Percentiles rank a stretch among this genome's conserved stretches.
These are phyloP conservation scores for Caenorhabditis zanzibari DNA, from an alignment of 2,888 invertebrate genomes.

Conservation along the genomic window DNA sequence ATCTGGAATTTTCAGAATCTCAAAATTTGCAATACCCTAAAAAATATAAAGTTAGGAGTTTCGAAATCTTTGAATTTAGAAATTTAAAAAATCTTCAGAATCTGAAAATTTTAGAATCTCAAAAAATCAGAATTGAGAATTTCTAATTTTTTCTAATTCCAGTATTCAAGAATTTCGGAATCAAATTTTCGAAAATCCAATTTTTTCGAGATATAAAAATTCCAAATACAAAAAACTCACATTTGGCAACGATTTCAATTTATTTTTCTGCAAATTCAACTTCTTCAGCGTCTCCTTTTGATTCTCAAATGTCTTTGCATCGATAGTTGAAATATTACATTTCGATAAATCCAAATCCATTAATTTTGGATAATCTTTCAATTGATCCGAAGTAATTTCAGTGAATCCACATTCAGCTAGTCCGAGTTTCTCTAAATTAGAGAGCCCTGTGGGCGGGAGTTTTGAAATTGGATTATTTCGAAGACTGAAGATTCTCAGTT, in stretches of 20 bases:
- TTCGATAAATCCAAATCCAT: constrained; percentile 75
- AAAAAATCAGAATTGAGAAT: too few species aligned
- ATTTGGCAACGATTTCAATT: constrained; percentile 87
- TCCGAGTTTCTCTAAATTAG: constrained; percentile 67
- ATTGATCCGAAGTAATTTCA: constrained; percentile 61
- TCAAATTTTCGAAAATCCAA: too few species aligned
- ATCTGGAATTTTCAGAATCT: too few species aligned
- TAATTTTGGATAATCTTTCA: constrained; percentile 72
- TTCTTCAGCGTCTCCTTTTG: constrained; percentile 86
- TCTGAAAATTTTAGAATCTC: too few species aligned
- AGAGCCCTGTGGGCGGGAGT: constrained; percentile 65
- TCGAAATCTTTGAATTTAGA: too few species aligned
- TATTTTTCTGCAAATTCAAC: constrained; percentile 91
- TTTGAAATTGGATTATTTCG: constrained; percentile 72
- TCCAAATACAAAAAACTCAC: constrained; percentile 21
- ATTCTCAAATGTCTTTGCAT: constrained; percentile 68
- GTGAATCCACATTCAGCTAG: constrained; percentile 72
- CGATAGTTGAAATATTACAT: constrained; percentile 74
- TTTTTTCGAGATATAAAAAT: too few species aligned
- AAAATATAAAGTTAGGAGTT: too few species aligned
- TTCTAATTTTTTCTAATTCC: too few species aligned
- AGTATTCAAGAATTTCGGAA: too few species aligned
- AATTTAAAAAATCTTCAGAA: too few species aligned
- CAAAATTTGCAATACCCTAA: too few species aligned
- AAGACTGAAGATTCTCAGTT: constrained; percentile 73